Evolutionary conservation across 2,888 invertebrate species (phyloP).

Genomic region (Xanthostigma xanthostigma): DNA sequence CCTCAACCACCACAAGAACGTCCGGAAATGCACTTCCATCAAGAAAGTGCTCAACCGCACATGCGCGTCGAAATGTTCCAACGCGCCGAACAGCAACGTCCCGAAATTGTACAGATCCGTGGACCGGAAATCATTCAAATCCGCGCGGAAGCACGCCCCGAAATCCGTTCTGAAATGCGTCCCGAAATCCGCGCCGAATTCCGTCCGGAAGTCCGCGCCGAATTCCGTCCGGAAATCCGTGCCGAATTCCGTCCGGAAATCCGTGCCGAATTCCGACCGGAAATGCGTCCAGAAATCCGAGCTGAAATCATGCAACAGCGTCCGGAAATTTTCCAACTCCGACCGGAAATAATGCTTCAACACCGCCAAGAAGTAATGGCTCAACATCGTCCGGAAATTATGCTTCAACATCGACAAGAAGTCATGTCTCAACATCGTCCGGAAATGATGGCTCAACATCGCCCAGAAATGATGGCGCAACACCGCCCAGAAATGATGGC

Average conservation of each 20-base stretch:
- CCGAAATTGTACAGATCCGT: constrained; percentile 15
- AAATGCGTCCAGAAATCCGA: constrained; percentile 3
- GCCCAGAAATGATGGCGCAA: no score
- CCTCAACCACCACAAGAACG: no score
- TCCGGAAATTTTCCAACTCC: constrained; percentile 16
- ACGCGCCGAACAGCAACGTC: neutral
- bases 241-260: no score
- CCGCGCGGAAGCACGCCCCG: constrained; percentile 29
- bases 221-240: no score
- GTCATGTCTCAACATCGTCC: constrained; percentile 34
- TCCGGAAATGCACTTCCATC: no score
- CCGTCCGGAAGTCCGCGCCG: no score
- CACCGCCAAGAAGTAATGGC: constrained; percentile 25
- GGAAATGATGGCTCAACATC: no score
- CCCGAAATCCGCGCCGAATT: constrained; percentile 29
- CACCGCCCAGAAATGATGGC: neutral
- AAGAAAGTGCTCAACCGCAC: no score
- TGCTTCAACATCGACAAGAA: constrained; percentile 35
- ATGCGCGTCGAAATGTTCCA: neutral
- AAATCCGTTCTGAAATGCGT: constrained; percentile 36
- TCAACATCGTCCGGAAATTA: constrained; percentile 25
- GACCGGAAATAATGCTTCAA: no score
- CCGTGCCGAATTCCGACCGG: no score
- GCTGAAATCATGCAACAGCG: constrained; percentile 19
- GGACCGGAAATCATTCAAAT: constrained; percentile 22